Evolutionary conservation across 2,113 vertebrate genomes (phyloP), one percentile per base, ranked within the genome.

Genomic region (Calonectris borealis): DNA sequence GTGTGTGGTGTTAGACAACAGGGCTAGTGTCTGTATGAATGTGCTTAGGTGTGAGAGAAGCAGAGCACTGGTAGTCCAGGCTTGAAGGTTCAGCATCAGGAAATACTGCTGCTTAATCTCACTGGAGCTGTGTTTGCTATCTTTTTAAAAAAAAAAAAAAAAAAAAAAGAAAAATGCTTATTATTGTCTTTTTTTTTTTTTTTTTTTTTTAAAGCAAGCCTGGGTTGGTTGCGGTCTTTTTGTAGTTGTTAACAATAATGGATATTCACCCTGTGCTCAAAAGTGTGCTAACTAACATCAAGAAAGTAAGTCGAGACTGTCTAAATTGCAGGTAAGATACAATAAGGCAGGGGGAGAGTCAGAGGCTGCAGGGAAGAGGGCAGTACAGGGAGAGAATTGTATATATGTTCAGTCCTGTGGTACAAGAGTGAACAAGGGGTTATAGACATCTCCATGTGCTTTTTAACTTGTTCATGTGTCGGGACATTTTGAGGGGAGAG

Each of bases 111-210:
- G 2, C 36, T 79, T 93, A 48, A 79, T 83, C 18, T 71, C 27
- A 27, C 12, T 78, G 14, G 52, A 61, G 38, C 7, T 51, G 42
- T 42, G 60, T 54, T 21, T 80, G 69, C 36, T 44, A 5, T 26
- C 19, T 69, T 13, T 65, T 55, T 34, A 21, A 20, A 40, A 32
- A 24, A n/a, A n/a, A n/a, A 54, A n/a, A 14, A 4, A 15, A 66
- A 21, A 20, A 40, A 40, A 24, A 34, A 29, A 13, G 9, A 49
- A 19, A 29, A 66, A 15, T 3, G 1, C 20, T n/a, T 32, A n/a
- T n/a, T 54, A 22, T 10, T 69, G 9, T 4, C 1, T 0, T 5
- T 7, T 5, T 4, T 18, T 48, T 46, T 42, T 26, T 46, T 21
- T n/a, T 24, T 42, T 13, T 20, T 36, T 34, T 40, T 44, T 10